These are phyloP conservation scores for Andrena bicolor DNA, from an alignment of 2,888 invertebrate species.

Conservation along the genomic window DNA sequence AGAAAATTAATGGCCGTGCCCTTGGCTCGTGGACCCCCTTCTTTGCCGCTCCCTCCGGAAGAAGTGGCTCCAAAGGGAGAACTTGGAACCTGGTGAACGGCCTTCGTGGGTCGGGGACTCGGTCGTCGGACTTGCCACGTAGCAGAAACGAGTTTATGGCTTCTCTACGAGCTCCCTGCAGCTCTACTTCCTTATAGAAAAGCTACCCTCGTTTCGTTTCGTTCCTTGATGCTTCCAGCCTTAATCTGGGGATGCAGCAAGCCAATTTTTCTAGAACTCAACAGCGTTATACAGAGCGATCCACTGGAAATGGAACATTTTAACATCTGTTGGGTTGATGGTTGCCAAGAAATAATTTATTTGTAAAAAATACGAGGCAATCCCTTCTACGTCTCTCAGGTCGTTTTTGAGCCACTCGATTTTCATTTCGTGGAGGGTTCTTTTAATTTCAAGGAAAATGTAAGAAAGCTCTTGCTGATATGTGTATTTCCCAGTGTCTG, in stretches of 20 bases:
- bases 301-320: too few species aligned
- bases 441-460: too few species aligned
- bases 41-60: slow-evolving; percentile 49
- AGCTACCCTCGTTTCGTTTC: background rate
- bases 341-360: too few species aligned
- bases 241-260: background rate
- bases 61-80: slow-evolving; percentile 28
- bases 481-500: too few species aligned
- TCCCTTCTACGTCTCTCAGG: too few species aligned
- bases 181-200: slow-evolving; percentile 35
- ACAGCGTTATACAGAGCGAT: too few species aligned
- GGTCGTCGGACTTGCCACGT: slow-evolving; percentile 38
- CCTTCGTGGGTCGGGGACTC: slow-evolving; percentile 73
- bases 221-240: background rate
- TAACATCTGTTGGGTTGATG: too few species aligned
- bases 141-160: slow-evolving; percentile 43
- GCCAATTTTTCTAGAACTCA: background rate
- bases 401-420: too few species aligned
- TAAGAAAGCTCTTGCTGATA: too few species aligned
- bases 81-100: slow-evolving; percentile 55
- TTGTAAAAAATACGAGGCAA: too few species aligned
- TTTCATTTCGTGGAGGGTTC: too few species aligned
- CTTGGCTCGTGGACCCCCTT: slow-evolving; percentile 34
- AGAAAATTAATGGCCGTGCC: slow-evolving; percentile 57
- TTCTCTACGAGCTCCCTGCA: background rate